Conservation (phyloP, 2,113 vertebrate genomes). For the Ornithorhynchus anatinus region DNA sequence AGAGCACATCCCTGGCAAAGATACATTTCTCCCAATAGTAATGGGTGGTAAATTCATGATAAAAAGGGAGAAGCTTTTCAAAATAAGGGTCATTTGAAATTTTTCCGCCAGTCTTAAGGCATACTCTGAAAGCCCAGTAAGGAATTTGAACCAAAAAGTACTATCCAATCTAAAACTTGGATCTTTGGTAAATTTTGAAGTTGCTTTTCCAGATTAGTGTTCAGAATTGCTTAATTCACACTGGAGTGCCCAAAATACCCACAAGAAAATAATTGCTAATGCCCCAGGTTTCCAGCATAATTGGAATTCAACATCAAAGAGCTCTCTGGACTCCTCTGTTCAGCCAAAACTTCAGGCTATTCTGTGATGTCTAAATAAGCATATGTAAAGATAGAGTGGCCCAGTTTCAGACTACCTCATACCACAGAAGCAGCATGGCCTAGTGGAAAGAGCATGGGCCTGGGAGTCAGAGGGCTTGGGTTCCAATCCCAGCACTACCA, state of each 20-base stretch:
- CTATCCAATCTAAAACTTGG: not conserved
- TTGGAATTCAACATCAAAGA: not conserved
- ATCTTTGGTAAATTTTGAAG: not conserved
- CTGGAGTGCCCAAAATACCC: not conserved
- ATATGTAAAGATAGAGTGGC: too few species aligned
- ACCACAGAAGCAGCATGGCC: too few species aligned
- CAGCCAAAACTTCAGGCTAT: not conserved
- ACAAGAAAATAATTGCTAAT: not conserved
- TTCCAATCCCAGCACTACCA: too few species aligned
- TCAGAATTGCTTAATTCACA: too few species aligned
- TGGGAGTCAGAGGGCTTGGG: too few species aligned
- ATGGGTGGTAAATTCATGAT: constrained; percentile 60
- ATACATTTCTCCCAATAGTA: constrained; percentile 55
- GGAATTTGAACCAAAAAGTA: constrained; percentile 23
- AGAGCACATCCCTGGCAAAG: constrained; percentile 60
- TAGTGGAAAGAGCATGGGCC: too few species aligned
- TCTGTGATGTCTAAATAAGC: too few species aligned
- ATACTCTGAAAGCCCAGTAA: constrained; percentile 38
- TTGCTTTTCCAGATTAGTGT: not conserved
- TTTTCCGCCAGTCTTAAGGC: constrained; percentile 51
- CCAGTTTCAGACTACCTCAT: too few species aligned
- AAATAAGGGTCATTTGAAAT: constrained; percentile 44
- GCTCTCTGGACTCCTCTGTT: not conserved
- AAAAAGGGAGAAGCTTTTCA: constrained; percentile 54
- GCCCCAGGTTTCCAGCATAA: not conserved